A percentile compares a stretch with the other conserved stretches of the same genome.
Evolutionary conservation across 2,888 invertebrate genomes (phyloP).

Genomic region (Napeogenes inachia): DNA sequence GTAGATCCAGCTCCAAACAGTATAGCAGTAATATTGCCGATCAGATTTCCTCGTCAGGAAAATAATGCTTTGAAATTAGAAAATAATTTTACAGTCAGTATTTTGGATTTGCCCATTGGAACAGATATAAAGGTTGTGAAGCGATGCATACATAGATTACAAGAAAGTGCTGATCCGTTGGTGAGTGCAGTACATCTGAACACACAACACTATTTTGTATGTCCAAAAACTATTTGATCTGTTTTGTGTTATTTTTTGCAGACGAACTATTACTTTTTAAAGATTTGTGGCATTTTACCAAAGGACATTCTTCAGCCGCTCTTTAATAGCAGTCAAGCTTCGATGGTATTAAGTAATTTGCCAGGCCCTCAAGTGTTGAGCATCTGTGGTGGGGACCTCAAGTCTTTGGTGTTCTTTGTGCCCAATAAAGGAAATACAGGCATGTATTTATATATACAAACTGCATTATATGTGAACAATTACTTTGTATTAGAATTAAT

Average conservation of each 20-base stretch:
- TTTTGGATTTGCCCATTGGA: constrained; percentile 63
- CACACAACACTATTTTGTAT: no score
- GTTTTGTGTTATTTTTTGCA: constrained; percentile 23
- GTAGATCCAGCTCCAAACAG: constrained; percentile 45
- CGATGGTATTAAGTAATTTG: constrained; percentile 72
- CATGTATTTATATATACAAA: constrained; percentile 28
- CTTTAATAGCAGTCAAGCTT: constrained; percentile 63
- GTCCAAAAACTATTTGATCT: background rate
- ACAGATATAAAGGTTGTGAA: constrained; percentile 39
- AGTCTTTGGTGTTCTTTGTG: constrained; percentile 70
- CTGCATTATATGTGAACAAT: no score
- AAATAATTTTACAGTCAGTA: constrained; percentile 71
- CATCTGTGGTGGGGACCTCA: constrained; percentile 58
- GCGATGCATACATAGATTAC: constrained; percentile 46
- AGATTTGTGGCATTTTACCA: constrained; percentile 61
- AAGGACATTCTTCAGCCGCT: constrained; percentile 52
- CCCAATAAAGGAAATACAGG: constrained; percentile 73
- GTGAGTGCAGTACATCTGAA: constrained; percentile 41
- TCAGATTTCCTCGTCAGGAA: constrained; percentile 42
- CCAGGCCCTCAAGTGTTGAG: constrained; percentile 62
- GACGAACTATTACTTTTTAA: constrained; percentile 70
- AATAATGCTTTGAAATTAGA: constrained; percentile 42
- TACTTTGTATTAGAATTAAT: no score
- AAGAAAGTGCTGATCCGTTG: constrained; percentile 59
- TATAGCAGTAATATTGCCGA: constrained; percentile 51